Percentiles rank a stretch among this genome's conserved stretches.
These are phyloP conservation scores for Dallia pectoralis DNA, from an alignment of 2,797 vertebrate species.

Conservation along the genomic window DNA sequence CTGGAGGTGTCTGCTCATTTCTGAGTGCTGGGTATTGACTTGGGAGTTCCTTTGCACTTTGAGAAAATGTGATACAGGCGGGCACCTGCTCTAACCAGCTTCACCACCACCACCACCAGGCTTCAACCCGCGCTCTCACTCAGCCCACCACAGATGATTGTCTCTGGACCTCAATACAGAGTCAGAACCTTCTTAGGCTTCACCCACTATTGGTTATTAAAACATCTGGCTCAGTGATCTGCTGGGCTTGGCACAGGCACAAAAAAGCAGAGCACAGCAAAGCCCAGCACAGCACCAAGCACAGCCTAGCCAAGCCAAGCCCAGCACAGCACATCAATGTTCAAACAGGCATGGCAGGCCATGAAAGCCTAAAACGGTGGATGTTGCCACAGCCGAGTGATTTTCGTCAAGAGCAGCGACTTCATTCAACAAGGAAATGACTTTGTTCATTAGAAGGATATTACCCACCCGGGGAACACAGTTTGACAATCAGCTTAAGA, in stretches of 20 bases:
- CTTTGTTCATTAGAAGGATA: slow-evolving; percentile 41
- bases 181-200: slow-evolving; percentile 24
- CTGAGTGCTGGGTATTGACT: background rate
- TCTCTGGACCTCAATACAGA: slow-evolving; percentile 32
- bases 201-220: slow-evolving; percentile 18
- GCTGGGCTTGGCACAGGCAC: background rate
- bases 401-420: slow-evolving; percentile 1
- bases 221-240: slow-evolving; percentile 3
- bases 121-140: background rate
- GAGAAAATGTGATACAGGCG: background rate
- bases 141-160: background rate
- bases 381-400: background rate
- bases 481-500: slow-evolving; percentile 28
- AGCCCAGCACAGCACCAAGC: background rate
- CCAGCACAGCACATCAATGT: background rate
- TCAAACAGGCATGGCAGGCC: background rate
- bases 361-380: background rate
- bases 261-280: background rate
- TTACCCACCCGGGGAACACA: slow-evolving; percentile 46
- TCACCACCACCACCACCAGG: slow-evolving; percentile 2
- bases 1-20: slow-evolving; percentile 15
- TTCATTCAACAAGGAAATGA: slow-evolving; percentile 40
- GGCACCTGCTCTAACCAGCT: background rate
- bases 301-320: background rate
- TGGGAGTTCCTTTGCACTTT: slow-evolving; percentile 3